Evolutionary conservation across 2,797 vertebrate species (phyloP), one percentile per base, ranked within the genome.

Genomic region (Pseudotriccus pelzelni): DNA sequence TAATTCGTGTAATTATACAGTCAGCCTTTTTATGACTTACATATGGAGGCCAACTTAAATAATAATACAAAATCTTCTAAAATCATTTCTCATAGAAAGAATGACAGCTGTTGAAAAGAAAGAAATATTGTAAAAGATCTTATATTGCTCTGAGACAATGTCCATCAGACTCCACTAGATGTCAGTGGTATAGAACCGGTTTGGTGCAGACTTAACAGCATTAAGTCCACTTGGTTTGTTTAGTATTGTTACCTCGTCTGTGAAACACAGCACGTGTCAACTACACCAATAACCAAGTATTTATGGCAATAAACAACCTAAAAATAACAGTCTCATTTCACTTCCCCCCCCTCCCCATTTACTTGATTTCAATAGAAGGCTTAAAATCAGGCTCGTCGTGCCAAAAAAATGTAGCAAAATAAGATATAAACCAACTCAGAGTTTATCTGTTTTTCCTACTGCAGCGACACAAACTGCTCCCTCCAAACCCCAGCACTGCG

Each of bases 261-360:
- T 32, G 74, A 84, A 77, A 55, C 41, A 70, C 67, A 86, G 72
- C 36, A 50, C 36, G 14, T 2, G 16, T 36, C 70, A 91, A 34
- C 74, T 23, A 34, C 68, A 43, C 50, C 24, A 78, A 43, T 28
- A 63, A 60, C 85, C 62, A 58, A 37, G 78, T 47, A n/a, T 34
- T 55, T 63, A 23, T 32, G 90, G 90, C 73, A 68, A 78, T 46
- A 84, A 75, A 64, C 68, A 76, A 74, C 77, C 87, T 89, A 80
- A 76, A 95, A 95, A 84, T 89, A 95, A 97, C 97, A 92, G 70
- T 95, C 94, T 89, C 46, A 28, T 75, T 95, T 94, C 59, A 85
- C 82, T 52, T 39, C 28, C 43, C 46, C 46, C 41, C 11, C 5
- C 34, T 10, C 9, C 15, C 4, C 22, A 10, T 87, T 95, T 7